Conservation (phyloP, 1,140 invertebrate species). For the Formica selysi region DNA sequence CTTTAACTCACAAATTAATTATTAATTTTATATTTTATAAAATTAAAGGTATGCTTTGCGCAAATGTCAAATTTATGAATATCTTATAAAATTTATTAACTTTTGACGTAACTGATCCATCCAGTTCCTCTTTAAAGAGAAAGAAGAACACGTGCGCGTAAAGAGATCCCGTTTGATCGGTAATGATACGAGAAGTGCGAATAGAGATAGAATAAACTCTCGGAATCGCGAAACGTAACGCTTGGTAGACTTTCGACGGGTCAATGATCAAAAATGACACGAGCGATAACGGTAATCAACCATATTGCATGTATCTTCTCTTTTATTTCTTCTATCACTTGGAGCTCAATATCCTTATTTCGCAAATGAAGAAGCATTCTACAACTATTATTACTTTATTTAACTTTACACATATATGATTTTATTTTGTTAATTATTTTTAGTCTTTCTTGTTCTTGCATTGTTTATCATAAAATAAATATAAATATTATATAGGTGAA, state of each 20-base stretch:
- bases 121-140: no score
- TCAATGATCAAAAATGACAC: slow-evolving; percentile 29
- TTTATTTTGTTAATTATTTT: no score
- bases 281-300: slow-evolving; percentile 7
- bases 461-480: background rate
- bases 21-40: no score
- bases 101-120: no score
- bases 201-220: background rate
- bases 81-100: no score
- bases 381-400: no score
- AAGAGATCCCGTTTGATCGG: background rate
- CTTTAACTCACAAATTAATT: no score
- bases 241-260: background rate
- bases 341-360: background rate
- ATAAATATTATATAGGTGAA: background rate
- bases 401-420: no score
- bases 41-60: no score
- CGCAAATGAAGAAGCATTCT: background rate
- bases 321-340: background rate
- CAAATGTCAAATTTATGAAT: no score
- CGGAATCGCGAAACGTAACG: background rate
- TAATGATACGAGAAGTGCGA: background rate
- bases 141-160: background rate
- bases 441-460: no score
- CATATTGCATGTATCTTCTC: no score